Conservation (phyloP, 2,797 vertebrate species). For the Pangasius krempfi region DNA sequence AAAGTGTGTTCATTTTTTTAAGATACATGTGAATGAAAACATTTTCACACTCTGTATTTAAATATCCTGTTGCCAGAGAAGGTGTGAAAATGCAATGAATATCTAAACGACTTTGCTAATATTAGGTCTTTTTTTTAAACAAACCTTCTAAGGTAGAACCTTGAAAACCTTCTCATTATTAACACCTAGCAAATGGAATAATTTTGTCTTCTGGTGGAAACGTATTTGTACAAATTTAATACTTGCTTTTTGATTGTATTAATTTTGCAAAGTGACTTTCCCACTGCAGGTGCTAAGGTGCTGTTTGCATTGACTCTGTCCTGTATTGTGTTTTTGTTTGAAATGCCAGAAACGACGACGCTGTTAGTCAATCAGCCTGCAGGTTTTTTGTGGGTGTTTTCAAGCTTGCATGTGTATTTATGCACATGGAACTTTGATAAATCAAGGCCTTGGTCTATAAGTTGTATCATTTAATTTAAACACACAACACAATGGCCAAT, state of each 20-base stretch:
- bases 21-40: neutral
- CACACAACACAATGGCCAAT: too few species aligned
- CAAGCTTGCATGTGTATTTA: too few species aligned
- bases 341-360: too few species aligned
- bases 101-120: neutral
- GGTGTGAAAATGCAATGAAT: neutral
- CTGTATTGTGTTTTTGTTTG: neutral
- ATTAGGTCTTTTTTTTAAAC: neutral
- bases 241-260: neutral
- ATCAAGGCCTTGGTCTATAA: too few species aligned
- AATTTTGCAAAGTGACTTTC: neutral
- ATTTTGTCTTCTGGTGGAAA: neutral
- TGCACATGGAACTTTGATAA: too few species aligned
- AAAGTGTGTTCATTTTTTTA: neutral
- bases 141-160: neutral
- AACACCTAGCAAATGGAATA: neutral
- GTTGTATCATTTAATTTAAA: too few species aligned
- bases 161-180: neutral
- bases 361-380: too few species aligned
- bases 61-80: neutral
- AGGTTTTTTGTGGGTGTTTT: too few species aligned
- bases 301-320: neutral
- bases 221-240: neutral
- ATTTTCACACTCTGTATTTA: neutral
- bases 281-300: neutral